Evolutionary conservation across 2,113 vertebrate genomes (phyloP), one percentile per base, ranked within the genome.

Genomic region (Calidris pygmaea): DNA sequence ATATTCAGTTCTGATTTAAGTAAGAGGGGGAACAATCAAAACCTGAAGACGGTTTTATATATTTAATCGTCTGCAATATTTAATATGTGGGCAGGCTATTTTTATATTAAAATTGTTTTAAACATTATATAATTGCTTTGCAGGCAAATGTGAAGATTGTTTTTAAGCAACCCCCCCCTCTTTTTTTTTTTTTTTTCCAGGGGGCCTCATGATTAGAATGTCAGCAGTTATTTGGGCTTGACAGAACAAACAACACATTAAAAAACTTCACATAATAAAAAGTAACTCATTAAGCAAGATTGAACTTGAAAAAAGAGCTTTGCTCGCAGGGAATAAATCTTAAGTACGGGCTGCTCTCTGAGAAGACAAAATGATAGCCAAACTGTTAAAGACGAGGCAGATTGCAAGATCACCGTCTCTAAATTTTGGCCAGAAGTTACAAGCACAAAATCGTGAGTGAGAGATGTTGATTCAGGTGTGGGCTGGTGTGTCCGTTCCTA

Each of bases 151-250:
- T 71, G 50, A 91, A 93, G 71, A 66, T 74, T 80, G 39, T 30
- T 91, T 88, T 94, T 91, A 90, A 92, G 70, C 21, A 84, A 81
- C 3, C 22, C 22, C 48, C 12, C 22, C 48, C 22, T 22, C 22
- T 5, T 10, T 8, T 21, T 48, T 48, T 29, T 48, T 29, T 55
- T 66, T 85, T 83, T 86, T 24, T 17, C 53, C 55, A 45, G 63
- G 14, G n/a, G 27, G 48, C 94, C 87, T 76, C 58, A 34, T 48
- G 53, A 91, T 93, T 90, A 95, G 91, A 90, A 78, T 91, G 94
- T 95, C 82, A 92, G 97, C 89, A 91, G 39, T 95, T 96, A 95
- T 66, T 97, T 96, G 92, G 89, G 83, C 92, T 96, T 96, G 92
- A 95, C 78, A 95, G 95, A 95, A 79, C 89, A 97, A 96, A 96